Evolutionary conservation across 2,797 vertebrate species (phyloP), one percentile per base, ranked within the genome.

Genomic region (Fratercula arctica): DNA sequence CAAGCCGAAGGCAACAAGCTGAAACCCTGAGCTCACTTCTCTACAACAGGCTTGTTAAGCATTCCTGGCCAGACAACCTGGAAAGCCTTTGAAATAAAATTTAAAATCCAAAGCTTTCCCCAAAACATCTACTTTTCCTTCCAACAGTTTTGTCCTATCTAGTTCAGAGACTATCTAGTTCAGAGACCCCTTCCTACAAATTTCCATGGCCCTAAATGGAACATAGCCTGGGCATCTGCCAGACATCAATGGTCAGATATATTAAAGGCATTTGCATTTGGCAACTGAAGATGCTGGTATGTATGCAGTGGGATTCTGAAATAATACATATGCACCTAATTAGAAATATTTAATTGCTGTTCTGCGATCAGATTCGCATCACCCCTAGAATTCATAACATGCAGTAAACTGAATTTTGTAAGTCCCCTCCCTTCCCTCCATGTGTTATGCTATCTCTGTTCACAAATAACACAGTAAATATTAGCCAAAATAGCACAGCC

Each of bases 61-160:
- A 85, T 77, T 87, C 84, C 68, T 51, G 56, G 21, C n/a, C 45
- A 93, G 81, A 77, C 69, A 89, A 80, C 46, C 23, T 24, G 28
- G 31, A 87, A 95, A 87, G 68, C 24, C 56, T 94, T 79, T 87
- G 67, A 92, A 90, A 77, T 54, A 61, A 87, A 87, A 80, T 70
- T 45, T 60, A 39, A 95, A 85, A 90, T 78, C 24, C 92, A 91
- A 95, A 93, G 79, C 50, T 85, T 91, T 69, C 25, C 54, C 46
- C 20, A 64, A 54, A 94, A 76, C 26, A 63, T 50, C 41, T 77
- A 19, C 11, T 74, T 87, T 72, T 87, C 60, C 39, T 91, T 85
- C 33, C 20, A 86, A 78, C 37, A 63, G 23, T 74, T 82, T 66
- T 94, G 53, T 72, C 50, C 64, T 64, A 19, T 35, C 57, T 41